phyloP scores from a whole-genome alignment of 1,140 invertebrate genomes.

The Aphidius ervi region DNA sequence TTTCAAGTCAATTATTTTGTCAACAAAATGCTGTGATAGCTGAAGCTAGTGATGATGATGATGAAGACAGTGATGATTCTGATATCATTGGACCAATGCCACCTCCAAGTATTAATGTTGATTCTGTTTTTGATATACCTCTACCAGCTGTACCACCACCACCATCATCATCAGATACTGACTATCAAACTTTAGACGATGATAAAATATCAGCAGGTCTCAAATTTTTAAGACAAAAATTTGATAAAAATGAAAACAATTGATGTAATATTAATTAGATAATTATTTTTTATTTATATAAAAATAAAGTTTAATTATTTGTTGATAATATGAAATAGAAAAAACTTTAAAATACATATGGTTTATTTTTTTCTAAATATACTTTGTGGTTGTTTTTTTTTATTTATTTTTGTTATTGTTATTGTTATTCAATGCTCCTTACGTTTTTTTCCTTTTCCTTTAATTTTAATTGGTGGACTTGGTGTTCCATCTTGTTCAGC shows the following conservation, averaged over 20 bases:
- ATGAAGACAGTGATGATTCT: conserved; percentile 26
- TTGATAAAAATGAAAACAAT: conserved; percentile 47
- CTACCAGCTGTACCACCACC: conserved; percentile 13
- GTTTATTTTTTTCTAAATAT: too few species aligned
- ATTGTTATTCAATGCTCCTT: not conserved
- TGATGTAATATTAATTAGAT: not conserved
- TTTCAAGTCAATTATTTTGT: too few species aligned
- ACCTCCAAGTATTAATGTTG: conserved; percentile 14
- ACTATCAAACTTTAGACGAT: conserved; percentile 31
- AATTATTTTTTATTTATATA: conserved; percentile 6
- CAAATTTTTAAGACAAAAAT: conserved; percentile 58
- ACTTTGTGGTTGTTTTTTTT: not conserved
- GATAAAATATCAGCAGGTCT: conserved; percentile 64
- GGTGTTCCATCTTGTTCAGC: not conserved
- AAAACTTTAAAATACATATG: too few species aligned
- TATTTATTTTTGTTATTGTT: not conserved
- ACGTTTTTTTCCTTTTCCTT: not conserved
- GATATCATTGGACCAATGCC: conserved; percentile 37
- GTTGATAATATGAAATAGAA: not conserved
- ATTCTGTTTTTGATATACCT: conserved; percentile 10
- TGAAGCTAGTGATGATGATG: not conserved
- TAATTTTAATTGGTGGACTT: not conserved
- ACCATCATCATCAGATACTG: not conserved
- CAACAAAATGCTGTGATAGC: too few species aligned
- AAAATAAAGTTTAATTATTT: conserved; percentile 3